Evolutionary conservation across 2,113 vertebrate genomes (phyloP).

Genomic region (Barbus barbus): DNA sequence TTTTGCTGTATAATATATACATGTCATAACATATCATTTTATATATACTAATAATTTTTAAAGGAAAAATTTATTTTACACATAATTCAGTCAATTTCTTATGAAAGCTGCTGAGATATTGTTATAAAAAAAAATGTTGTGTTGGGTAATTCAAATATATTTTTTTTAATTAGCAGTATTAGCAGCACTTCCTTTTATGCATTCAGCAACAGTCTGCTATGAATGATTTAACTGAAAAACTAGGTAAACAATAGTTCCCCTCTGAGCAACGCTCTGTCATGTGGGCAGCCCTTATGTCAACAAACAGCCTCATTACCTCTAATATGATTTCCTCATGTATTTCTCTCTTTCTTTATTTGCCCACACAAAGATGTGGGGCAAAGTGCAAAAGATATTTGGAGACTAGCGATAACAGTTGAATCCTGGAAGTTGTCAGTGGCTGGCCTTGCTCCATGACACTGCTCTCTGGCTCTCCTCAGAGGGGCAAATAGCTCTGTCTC

Average conservation of each 20-base stretch:
- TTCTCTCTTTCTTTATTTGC: constrained; percentile 5
- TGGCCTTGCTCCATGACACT: constrained; percentile 4
- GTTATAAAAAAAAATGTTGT: background rate
- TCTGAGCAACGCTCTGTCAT: constrained; percentile 46
- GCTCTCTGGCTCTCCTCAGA: background rate
- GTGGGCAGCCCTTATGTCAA: constrained; percentile 62
- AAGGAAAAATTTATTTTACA: background rate
- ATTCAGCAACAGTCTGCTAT: constrained; percentile 43
- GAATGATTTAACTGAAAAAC: constrained; percentile 57
- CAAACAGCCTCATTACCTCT: constrained; percentile 63
- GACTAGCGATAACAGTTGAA: background rate
- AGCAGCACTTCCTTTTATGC: constrained; percentile 33
- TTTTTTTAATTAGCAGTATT: constrained; percentile 29
- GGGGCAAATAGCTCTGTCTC: background rate
- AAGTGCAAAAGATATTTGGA: constrained; percentile 14
- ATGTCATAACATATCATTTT: too few relatives aligned
- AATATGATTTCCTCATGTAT: constrained; percentile 51
- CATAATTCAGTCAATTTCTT: background rate
- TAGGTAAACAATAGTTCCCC: constrained; percentile 59
- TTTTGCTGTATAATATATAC: too few relatives aligned
- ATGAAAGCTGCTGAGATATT: background rate
- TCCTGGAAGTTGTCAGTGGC: constrained; percentile 8
- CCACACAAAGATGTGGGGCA: constrained; percentile 29
- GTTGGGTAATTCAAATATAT: constrained; percentile 21
- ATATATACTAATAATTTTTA: too few relatives aligned